Percentiles rank a stretch among this genome's conserved stretches.
phyloP scores from a whole-genome alignment of 2,113 vertebrate species.

The Lophius piscatorius region DNA sequence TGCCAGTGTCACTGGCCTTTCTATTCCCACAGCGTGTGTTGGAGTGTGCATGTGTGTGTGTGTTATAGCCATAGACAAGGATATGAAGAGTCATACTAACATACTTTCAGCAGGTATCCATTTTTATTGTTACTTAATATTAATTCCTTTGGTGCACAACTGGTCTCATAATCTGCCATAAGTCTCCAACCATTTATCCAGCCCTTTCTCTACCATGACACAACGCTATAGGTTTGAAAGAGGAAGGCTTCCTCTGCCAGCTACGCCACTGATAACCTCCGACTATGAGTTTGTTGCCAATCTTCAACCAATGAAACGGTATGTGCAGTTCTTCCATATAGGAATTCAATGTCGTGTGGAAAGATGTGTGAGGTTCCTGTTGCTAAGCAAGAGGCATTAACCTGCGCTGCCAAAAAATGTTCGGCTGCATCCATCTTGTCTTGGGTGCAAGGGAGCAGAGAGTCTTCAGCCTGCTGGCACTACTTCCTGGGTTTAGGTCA shows the following conservation, averaged over 20 bases:
- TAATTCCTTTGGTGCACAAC: no score
- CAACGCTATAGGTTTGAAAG: neutral
- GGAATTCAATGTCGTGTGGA: neutral
- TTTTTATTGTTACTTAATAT: constrained; percentile 6
- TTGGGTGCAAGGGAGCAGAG: constrained; percentile 1
- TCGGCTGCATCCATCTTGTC: neutral
- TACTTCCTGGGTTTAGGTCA: no score
- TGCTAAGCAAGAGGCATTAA: neutral
- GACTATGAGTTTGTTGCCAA: neutral
- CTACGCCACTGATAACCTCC: neutral
- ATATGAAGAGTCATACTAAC: constrained; percentile 12
- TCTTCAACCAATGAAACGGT: neutral
- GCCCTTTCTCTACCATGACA: neutral
- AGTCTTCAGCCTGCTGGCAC: neutral
- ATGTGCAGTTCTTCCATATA: neutral
- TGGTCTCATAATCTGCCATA: no score
- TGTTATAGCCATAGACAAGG: neutral
- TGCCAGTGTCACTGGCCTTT: constrained; percentile 59
- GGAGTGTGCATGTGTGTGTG: constrained; percentile 15
- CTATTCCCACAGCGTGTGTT: constrained; percentile 31
- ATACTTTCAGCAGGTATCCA: constrained; percentile 18
- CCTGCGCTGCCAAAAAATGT: neutral
- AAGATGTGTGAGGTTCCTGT: neutral
- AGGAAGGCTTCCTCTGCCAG: neutral
- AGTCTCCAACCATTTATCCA: neutral